A percentile compares a stretch with the other conserved stretches of the same genome.
These are phyloP conservation scores for Muntiacus muntjak DNA, from an alignment of 2,113 vertebrate genomes.

Conservation along the genomic window DNA sequence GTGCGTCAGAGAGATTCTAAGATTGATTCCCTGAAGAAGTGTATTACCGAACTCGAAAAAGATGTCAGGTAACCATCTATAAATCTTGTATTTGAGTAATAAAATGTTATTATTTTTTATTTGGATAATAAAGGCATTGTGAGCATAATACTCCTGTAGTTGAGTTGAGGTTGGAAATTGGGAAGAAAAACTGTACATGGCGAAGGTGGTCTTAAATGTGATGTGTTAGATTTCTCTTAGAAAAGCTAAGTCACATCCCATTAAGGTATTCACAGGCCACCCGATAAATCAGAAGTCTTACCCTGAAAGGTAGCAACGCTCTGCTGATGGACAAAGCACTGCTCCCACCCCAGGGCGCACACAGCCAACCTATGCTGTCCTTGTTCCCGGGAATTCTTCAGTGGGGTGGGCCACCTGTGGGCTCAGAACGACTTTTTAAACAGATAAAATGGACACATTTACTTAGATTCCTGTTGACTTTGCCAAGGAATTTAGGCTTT, in stretches of 20 bases:
- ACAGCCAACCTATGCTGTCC: neutral
- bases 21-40: conserved; percentile 85
- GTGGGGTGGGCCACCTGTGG: neutral
- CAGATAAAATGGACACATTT: neutral
- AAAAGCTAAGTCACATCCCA: neutral
- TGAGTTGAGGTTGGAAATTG: conserved; percentile 18
- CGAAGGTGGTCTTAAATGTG: conserved; percentile 31
- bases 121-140: neutral
- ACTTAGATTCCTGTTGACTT: conserved; percentile 35
- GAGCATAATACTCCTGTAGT: neutral
- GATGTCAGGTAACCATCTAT: conserved; percentile 85
- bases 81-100: neutral
- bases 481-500: conserved; percentile 28
- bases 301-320: neutral
- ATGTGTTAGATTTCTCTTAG: neutral
- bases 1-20: conserved; percentile 92
- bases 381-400: neutral
- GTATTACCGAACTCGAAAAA: conserved; percentile 85
- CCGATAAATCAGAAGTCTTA: neutral
- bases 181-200: neutral
- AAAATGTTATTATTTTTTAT: neutral
- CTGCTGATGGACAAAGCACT: neutral
- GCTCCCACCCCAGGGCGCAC: too few relatives aligned
- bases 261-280: neutral
- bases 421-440: conserved; percentile 33